Evolutionary conservation across 2,113 vertebrate genomes (phyloP).

Genomic region (Naja naja): DNA sequence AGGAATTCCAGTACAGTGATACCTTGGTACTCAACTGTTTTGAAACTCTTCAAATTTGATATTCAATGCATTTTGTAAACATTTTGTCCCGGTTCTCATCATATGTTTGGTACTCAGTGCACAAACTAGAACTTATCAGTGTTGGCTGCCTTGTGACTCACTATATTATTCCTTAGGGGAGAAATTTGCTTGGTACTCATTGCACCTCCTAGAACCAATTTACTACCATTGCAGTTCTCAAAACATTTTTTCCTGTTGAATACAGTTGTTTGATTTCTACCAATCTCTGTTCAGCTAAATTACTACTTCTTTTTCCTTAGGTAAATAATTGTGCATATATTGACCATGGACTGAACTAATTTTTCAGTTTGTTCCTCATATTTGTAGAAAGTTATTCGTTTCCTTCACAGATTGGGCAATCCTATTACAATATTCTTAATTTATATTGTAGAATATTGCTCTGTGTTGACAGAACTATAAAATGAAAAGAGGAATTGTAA

Average conservation of each 20-base stretch:
- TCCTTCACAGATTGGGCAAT: not conserved
- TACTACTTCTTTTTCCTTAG: not conserved
- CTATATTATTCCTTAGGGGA: not conserved
- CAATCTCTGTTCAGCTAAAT: not conserved
- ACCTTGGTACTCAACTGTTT: not conserved
- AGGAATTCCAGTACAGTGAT: not conserved
- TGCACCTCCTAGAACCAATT: not conserved
- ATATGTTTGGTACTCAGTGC: not conserved
- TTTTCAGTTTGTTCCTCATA: not conserved
- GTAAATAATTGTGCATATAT: not conserved
- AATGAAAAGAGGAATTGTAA: not conserved
- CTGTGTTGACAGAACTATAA: not conserved
- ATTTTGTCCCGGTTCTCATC: not conserved
- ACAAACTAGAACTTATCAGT: not conserved
- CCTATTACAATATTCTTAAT: not conserved
- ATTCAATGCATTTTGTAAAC: not conserved
- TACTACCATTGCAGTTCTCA: not conserved
- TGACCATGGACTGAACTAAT: not conserved
- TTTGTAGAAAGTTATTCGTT: not conserved
- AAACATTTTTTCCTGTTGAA: not conserved
- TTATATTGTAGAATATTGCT: not conserved
- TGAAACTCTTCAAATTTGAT: not conserved
- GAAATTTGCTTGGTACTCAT: not conserved
- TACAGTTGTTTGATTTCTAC: not conserved
- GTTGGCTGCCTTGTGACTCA: not conserved